Conservation (phyloP, 2,888 invertebrate species). For the Cyclophora albipunctata region DNA sequence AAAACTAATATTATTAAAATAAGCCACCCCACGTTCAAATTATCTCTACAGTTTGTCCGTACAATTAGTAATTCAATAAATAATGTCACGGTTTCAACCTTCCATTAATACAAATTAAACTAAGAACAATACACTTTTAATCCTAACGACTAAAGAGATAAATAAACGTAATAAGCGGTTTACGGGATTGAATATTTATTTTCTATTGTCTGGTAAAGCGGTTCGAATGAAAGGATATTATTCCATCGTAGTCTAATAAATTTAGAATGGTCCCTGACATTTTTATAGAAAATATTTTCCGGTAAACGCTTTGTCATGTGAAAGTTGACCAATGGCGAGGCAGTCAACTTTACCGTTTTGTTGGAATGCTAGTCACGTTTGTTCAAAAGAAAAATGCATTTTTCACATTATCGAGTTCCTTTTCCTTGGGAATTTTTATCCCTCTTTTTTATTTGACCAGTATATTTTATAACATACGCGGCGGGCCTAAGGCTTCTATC, state of each 20-base stretch:
- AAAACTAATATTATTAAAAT: too few species aligned
- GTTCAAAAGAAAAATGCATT: conserved; percentile 31
- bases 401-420: conserved; percentile 15
- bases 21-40: too few species aligned
- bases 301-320: conserved; percentile 30
- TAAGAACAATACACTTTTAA: too few species aligned
- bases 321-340: conserved; percentile 33
- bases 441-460: background rate
- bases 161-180: background rate
- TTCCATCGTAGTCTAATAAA: conserved; percentile 16
- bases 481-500: too few species aligned
- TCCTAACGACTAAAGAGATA: too few species aligned
- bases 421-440: conserved; percentile 24
- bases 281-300: conserved; percentile 33
- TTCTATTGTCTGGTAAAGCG: background rate
- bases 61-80: too few species aligned
- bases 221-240: conserved; percentile 7
- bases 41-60: too few species aligned
- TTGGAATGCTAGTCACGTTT: conserved; percentile 35
- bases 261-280: conserved; percentile 21
- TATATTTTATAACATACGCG: too few species aligned
- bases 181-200: background rate
- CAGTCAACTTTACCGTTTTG: conserved; percentile 23
- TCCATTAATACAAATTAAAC: too few species aligned
- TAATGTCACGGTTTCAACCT: too few species aligned